Evolutionary conservation across 2,888 invertebrate species (phyloP), one percentile per base, ranked within the genome.

Genomic region (Apamea monoglypha): DNA sequence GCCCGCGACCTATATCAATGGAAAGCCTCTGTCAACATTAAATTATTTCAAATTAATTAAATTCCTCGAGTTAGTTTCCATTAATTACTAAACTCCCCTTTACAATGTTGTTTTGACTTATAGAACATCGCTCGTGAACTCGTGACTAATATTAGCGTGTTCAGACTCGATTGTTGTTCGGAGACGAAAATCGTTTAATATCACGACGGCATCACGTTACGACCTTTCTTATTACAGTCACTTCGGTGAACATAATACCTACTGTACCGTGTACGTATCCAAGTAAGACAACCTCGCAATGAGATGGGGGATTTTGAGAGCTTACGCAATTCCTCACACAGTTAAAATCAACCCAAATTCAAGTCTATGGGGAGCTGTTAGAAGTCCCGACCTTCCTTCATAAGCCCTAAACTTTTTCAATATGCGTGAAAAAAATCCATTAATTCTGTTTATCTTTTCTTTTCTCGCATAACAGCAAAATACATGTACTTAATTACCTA

Each of bases 31-130:
- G 90, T 91, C 91, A 91, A 90, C 92, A 90, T 87, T 85, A 81
- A 91, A 89, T 91, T 90, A 91, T 91, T 91, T 90, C 88, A 82
- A 90, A 89, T 91, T 91, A 91, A 92, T 92, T 91, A 91, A 92
- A 92, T 91, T 90, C 87, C 87, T 80, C 74, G 69, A 87, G 81
- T 87, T 79, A 89, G 85, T 90, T 88, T 80, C 67, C 66, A 85
- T 79, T 90, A 87, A 89, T 90, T 87, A 86, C 80, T 84, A 81
- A 81, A 82, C 68, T 80, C 67, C 68, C 66, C 47, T 67, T 72
- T 32, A 78, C 64, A 63, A 69, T 66, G 40, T 76, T 75, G 78
- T 84, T 80, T 69, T 72, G 44, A 76, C 85, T 82, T 80, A 56
- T 79, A 74, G 36, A 73, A 69, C 67, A 69, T 66, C 16, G 47